Evolutionary conservation across 2,888 invertebrate genomes (phyloP), one percentile per base, ranked within the genome.

Genomic region (Drosophila tanythrix): DNA sequence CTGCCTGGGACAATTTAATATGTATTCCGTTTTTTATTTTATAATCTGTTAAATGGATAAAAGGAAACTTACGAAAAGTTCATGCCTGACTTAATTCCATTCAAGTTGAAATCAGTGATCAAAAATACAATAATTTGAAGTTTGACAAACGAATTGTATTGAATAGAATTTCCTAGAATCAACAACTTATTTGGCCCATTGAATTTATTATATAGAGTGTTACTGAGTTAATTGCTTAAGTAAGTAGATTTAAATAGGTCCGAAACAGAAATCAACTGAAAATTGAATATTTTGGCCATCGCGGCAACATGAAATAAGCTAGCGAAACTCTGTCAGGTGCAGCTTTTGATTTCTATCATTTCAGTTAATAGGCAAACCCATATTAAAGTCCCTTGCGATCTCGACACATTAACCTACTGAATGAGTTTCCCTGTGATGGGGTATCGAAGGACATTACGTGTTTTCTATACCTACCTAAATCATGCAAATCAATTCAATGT

Each of bases 401-500:
- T n/a, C 3, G 21, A 6, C 35, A 38, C n/a, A 57, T 46, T 35
- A 61, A 66, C 52, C 27, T 63, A 60, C 36, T 65, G 56, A 66
- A 66, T 31, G 71, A 78, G 58, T 60, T 69, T 68, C 25, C 63
- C 35, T 59, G 56, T 75, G 31, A 29, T 40, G 29, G 50, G 27
- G n/a, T 27, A 18, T 27, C 50, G 36, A 52, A 55, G 46, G 60
- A 43, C 55, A 56, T 18, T 33, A 2, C 27, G 11, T 35, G 33
- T n/a, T 31, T 21, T 27, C 18, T 15, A 21, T 35, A 27, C 21
- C n/a, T 25, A 35, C 43, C 33, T n/a, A 60, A 67, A 58, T 77
- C 69, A 79, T 74, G 70, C 70, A 79, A 82, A 89, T 83, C 84
- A 87, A 85, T 82, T 70, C 72, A 60, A 67, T 67, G 71, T 68